A percentile compares a stretch with the other conserved stretches of the same genome.
These are phyloP conservation scores for Calliphora vicina DNA, from an alignment of 1,140 invertebrate species.

Conservation along the genomic window DNA sequence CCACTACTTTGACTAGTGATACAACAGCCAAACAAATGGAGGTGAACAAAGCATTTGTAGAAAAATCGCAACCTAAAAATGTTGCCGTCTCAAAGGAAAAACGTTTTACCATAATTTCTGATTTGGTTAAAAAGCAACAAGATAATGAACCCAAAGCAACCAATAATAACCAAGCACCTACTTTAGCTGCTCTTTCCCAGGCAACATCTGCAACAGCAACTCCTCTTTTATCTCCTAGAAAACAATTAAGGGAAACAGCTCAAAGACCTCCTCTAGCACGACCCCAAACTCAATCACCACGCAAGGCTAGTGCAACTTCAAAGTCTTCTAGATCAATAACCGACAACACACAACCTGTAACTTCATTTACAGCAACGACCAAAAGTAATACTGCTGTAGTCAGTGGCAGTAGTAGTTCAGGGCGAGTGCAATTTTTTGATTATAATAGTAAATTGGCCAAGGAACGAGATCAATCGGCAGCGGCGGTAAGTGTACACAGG, in stretches of 20 bases:
- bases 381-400: not conserved
- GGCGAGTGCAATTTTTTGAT: conserved; percentile 54
- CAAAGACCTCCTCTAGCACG: not conserved
- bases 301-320: not conserved
- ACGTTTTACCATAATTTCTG: not conserved
- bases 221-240: not conserved
- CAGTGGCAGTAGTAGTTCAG: not conserved
- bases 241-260: not conserved
- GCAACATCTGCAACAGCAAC: not conserved
- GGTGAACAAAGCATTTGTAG: not conserved
- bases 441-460: conserved; percentile 55
- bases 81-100: not conserved
- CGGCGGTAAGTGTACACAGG: not conserved
- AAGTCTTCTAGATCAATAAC: conserved; percentile 6
- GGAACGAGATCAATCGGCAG: conserved; percentile 43
- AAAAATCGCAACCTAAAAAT: not conserved
- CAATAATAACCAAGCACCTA: not conserved
- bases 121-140: conserved; percentile 16
- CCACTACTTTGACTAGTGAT: not conserved
- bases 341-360: conserved; percentile 10
- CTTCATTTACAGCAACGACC: not conserved
- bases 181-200: not conserved
- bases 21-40: not conserved
- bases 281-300: not conserved
- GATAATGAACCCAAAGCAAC: not conserved